phyloP scores from a whole-genome alignment of 2,113 vertebrate genomes.

The Silurus meridionalis region DNA sequence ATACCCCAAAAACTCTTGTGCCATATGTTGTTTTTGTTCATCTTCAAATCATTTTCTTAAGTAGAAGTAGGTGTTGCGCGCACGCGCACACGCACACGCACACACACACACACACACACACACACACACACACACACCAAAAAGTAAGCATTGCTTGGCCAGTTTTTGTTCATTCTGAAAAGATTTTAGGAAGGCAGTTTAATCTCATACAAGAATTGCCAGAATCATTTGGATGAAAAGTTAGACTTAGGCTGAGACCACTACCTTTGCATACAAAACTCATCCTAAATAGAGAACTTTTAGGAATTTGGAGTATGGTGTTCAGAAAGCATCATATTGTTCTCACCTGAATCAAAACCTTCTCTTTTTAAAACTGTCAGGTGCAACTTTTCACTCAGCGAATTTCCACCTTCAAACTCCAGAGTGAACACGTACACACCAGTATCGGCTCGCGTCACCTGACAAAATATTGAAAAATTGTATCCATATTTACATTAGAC shows the following conservation, averaged over 20 bases:
- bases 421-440: constrained; percentile 31
- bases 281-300: not conserved
- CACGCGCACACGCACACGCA: not conserved
- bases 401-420: not conserved
- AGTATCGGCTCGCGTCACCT: not conserved
- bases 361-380: not conserved
- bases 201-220: not conserved
- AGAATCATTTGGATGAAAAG: not conserved
- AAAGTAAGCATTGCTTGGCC: not conserved
- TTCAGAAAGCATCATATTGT: not conserved
- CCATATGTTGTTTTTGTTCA: not conserved
- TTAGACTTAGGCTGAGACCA: not conserved
- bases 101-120: constrained; percentile 5
- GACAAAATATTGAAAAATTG: not conserved
- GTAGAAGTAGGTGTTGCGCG: too few species aligned
- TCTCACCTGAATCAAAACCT: not conserved
- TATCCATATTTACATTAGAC: not conserved
- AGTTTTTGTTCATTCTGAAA: not conserved
- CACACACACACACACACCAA: not conserved
- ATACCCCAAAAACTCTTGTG: constrained; percentile 18
- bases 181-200: not conserved
- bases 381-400: not conserved
- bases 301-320: not conserved
- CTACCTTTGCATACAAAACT: not conserved
- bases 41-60: not conserved